These are phyloP conservation scores for Helicoverpa zea DNA, from an alignment of 1,140 invertebrate species.

Conservation along the genomic window DNA sequence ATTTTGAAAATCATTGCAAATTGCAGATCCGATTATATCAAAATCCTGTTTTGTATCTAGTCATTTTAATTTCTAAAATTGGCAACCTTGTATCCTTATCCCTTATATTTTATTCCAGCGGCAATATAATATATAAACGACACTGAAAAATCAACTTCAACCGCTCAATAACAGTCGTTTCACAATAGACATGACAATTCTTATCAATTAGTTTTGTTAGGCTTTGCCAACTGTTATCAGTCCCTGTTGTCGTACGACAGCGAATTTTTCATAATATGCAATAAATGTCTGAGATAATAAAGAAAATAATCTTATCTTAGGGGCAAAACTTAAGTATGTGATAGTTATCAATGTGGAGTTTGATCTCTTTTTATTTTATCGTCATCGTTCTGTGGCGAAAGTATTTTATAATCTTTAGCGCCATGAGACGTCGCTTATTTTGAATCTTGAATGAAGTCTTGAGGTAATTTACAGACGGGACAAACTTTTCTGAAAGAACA, in stretches of 20 bases:
- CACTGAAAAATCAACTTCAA: too few relatives aligned
- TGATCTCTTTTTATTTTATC: background rate
- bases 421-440: too few relatives aligned
- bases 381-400: too few relatives aligned
- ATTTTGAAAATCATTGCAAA: background rate
- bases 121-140: too few relatives aligned
- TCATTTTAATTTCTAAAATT: background rate
- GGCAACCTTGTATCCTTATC: background rate
- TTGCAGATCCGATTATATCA: background rate
- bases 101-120: too few relatives aligned
- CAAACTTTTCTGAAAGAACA: too few relatives aligned
- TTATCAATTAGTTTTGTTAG: constrained; percentile 25
- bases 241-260: background rate
- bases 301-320: constrained; percentile 9
- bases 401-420: too few relatives aligned
- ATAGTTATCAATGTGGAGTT: constrained; percentile 1
- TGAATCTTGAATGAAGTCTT: too few relatives aligned
- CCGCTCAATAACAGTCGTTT: background rate
- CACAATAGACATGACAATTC: constrained; percentile 24
- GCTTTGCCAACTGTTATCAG: background rate
- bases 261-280: constrained; percentile 30
- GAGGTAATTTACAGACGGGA: too few relatives aligned
- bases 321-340: background rate
- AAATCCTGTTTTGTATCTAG: background rate
- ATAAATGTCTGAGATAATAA: constrained; percentile 36